A percentile compares a stretch with the other conserved stretches of the same genome.
These are phyloP conservation scores for Melieria crassipennis DNA, from an alignment of 2,888 invertebrate species.

Conservation along the genomic window DNA sequence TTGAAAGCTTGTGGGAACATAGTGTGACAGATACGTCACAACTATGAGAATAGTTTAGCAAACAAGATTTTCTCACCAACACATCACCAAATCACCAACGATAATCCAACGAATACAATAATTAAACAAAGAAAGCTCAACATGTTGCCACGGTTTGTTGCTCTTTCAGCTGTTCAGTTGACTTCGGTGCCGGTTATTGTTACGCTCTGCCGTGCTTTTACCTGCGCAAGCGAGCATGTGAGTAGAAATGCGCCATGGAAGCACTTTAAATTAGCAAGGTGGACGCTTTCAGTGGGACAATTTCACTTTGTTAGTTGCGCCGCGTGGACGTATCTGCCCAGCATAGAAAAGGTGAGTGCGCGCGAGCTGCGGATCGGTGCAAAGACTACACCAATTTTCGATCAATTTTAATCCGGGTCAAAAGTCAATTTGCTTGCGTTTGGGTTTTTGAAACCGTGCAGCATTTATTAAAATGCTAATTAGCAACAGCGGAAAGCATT, in stretches of 20 bases:
- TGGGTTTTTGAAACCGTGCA: neutral
- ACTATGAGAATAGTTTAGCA: too few relatives aligned
- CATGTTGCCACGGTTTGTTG: too few relatives aligned
- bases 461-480: neutral
- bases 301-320: conserved; percentile 1
- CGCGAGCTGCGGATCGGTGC: neutral
- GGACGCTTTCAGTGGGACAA: neutral
- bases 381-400: conserved; percentile 4
- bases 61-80: too few relatives aligned
- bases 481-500: neutral
- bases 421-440: conserved; percentile 17
- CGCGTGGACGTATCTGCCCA: neutral
- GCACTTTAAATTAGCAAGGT: neutral
- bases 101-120: too few relatives aligned
- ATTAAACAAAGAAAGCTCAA: too few relatives aligned
- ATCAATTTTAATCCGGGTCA: conserved; percentile 19
- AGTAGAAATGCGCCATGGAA: neutral
- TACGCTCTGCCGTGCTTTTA: neutral
- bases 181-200: neutral
- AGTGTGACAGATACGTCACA: too few relatives aligned
- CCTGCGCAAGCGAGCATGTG: neutral
- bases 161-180: too few relatives aligned
- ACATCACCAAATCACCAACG: too few relatives aligned
- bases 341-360: neutral
- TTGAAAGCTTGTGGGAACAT: too few relatives aligned